Evolutionary conservation across 1,140 invertebrate species (phyloP).

Genomic region (Drosophila obscura): DNA sequence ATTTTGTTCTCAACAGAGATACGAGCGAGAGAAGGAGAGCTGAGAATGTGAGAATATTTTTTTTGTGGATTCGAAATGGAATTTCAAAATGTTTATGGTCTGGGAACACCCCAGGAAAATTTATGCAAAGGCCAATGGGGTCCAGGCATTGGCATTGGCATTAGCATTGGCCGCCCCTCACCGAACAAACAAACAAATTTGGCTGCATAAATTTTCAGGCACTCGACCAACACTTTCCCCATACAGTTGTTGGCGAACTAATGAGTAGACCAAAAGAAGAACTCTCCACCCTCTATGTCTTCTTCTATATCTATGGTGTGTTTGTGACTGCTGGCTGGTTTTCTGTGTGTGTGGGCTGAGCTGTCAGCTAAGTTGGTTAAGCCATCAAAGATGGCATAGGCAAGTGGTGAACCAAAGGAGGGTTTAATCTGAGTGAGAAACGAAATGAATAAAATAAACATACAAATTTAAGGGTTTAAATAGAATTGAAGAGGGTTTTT

Average conservation of each 20-base stretch:
- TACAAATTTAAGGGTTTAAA: no score
- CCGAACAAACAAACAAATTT: constrained; percentile 54
- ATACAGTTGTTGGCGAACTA: constrained; percentile 46
- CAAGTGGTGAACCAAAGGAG: neutral
- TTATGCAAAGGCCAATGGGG: constrained; percentile 18
- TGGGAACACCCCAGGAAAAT: constrained; percentile 15
- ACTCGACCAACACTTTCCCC: constrained; percentile 26
- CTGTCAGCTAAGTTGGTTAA: constrained; percentile 35
- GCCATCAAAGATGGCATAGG: constrained; percentile 9
- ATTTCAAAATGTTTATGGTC: constrained; percentile 65
- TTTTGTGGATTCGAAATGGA: constrained; percentile 58
- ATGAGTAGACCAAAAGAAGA: constrained; percentile 16
- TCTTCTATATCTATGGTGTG: neutral
- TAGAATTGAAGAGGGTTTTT: no score
- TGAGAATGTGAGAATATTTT: constrained; percentile 60
- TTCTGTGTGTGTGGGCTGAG: neutral
- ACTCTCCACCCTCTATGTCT: neutral
- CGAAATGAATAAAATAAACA: no score
- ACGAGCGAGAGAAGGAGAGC: constrained; percentile 22
- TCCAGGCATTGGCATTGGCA: no score
- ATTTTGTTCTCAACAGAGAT: constrained; percentile 48
- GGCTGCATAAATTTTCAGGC: constrained; percentile 62
- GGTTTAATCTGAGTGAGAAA: neutral
- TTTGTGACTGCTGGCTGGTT: constrained; percentile 8
- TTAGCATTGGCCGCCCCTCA: neutral